These are phyloP conservation scores for Acanthosepion esculentum DNA, from an alignment of 2,888 invertebrate species.

Conservation along the genomic window DNA sequence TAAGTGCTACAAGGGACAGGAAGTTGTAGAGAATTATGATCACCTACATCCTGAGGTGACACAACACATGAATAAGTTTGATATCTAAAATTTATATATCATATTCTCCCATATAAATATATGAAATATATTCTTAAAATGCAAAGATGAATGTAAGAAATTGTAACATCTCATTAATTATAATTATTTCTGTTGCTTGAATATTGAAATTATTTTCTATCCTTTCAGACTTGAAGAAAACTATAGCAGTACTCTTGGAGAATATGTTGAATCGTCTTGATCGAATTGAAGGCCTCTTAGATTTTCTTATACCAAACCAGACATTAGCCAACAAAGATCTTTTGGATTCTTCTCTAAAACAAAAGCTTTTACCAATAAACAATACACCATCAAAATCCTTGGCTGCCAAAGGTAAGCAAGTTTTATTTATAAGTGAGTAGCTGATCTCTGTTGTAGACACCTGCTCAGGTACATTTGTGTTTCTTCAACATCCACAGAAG, in stretches of 20 bases:
- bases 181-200: not conserved
- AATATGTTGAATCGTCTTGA: constrained; percentile 70
- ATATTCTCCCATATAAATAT: too few species aligned
- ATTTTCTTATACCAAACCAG: constrained; percentile 46
- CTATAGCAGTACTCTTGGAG: constrained; percentile 73
- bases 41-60: too few species aligned
- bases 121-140: too few species aligned
- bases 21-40: too few species aligned
- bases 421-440: not conserved
- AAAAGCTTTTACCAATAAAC: not conserved
- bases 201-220: not conserved
- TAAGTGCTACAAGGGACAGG: too few species aligned
- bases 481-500: too few species aligned
- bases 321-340: constrained; percentile 20
- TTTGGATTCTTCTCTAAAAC: not conserved
- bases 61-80: too few species aligned
- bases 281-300: constrained; percentile 61
- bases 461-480: too few species aligned
- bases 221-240: constrained; percentile 73
- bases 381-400: not conserved
- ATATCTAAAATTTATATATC: too few species aligned
- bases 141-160: too few species aligned
- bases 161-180: too few species aligned
- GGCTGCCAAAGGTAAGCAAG: constrained; percentile 37
- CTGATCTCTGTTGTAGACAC: too few species aligned